Percentiles rank a stretch among this genome's conserved stretches.
These are phyloP conservation scores for Proterorhinus semilunaris DNA, from an alignment of 2,113 vertebrate species.

Conservation along the genomic window DNA sequence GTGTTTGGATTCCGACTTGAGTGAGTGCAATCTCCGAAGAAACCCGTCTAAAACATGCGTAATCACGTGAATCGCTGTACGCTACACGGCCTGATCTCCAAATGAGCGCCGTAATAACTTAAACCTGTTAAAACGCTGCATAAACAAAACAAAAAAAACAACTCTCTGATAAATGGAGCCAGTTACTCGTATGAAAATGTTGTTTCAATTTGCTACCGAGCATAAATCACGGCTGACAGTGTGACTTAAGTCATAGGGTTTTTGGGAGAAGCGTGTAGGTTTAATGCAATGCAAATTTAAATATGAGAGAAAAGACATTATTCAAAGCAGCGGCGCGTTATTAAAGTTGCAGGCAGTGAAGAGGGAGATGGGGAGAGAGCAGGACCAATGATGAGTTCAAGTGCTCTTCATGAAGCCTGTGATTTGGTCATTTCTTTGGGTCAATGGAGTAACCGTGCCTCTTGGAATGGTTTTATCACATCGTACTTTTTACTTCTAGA, in stretches of 20 bases:
- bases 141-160: background rate
- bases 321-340: background rate
- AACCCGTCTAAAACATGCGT: background rate
- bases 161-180: background rate
- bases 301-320: background rate
- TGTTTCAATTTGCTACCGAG: background rate
- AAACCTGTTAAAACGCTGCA: background rate
- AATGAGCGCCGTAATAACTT: background rate
- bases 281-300: background rate
- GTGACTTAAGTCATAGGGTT: background rate
- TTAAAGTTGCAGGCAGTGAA: background rate
- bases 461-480: no score
- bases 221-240: background rate
- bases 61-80: background rate
- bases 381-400: background rate
- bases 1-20: no score
- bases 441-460: background rate
- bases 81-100: background rate
- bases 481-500: no score
- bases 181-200: background rate
- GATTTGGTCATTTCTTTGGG: background rate
- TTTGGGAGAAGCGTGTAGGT: background rate
- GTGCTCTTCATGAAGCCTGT: background rate
- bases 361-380: background rate
- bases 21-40: background rate